Evolutionary conservation across 2,888 invertebrate species (phyloP).

Genomic region (Esperia sulphurella): DNA sequence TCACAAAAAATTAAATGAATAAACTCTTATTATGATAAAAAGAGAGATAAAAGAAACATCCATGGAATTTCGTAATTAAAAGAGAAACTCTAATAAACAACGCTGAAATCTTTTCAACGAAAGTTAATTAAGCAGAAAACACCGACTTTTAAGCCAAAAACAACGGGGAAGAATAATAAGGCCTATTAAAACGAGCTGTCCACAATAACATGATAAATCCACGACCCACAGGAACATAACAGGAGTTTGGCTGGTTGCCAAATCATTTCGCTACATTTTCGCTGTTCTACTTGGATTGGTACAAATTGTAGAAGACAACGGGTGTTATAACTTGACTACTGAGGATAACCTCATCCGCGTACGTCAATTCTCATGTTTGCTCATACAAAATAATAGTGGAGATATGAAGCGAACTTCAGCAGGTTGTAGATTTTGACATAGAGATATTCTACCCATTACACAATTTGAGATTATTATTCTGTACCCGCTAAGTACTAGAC

Average conservation of each 20-base stretch:
- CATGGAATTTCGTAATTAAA: neutral
- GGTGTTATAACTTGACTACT: neutral
- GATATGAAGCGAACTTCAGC: too few species aligned
- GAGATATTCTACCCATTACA: too few species aligned
- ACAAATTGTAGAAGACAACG: neutral
- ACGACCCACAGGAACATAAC: neutral
- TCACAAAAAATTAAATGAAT: neutral
- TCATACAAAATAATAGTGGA: too few species aligned
- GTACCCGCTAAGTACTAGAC: too few species aligned
- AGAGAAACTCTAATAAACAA: neutral
- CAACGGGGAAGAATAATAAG: conserved; percentile 2
- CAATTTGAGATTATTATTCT: too few species aligned
- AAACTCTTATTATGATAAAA: neutral
- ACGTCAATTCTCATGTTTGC: too few species aligned
- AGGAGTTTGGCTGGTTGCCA: conserved; percentile 40
- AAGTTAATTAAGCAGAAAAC: conserved; percentile 2
- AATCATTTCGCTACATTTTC: conserved; percentile 37
- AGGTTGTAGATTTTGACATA: too few species aligned
- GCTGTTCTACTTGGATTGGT: conserved; percentile 5
- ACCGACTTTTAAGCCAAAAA: neutral
- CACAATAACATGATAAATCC: conserved; percentile 4
- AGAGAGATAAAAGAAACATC: neutral
- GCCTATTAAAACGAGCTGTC: conserved; percentile 3
- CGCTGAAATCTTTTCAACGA: neutral
- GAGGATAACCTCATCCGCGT: neutral